Conservation (phyloP, 2,113 vertebrate genomes). For the Hemiscyllium ocellatum region DNA sequence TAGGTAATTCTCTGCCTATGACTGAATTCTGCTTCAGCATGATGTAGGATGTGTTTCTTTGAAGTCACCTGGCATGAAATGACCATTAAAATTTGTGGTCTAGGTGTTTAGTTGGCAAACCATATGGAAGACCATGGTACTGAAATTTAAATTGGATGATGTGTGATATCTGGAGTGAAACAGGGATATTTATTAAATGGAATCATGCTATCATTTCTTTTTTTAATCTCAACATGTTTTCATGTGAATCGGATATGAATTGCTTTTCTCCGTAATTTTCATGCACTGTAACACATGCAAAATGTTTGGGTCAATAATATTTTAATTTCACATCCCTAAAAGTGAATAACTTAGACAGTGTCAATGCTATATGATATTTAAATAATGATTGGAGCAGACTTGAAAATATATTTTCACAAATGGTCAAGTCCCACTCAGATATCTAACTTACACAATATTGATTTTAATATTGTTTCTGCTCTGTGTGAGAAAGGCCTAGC, state of each 20-base stretch:
- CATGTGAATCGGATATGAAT: neutral
- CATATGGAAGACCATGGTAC: neutral
- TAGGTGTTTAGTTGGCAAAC: neutral
- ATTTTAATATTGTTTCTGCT: neutral
- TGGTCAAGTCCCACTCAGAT: neutral
- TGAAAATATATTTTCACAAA: neutral
- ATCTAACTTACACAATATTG: neutral
- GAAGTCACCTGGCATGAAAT: neutral
- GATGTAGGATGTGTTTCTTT: neutral
- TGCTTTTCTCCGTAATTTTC: neutral
- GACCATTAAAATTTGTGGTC: neutral
- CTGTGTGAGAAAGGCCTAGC: neutral
- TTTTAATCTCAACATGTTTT: neutral
- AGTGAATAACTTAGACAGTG: neutral
- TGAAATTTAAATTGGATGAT: neutral
- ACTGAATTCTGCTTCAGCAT: neutral
- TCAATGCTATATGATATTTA: neutral
- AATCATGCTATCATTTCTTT: neutral
- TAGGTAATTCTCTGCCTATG: neutral
- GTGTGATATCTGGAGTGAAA: neutral
- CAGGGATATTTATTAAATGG: neutral
- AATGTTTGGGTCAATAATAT: neutral
- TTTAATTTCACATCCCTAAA: neutral
- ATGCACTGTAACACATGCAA: neutral
- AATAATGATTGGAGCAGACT: neutral